Base-by-base conservation (phyloP, 92 coral and sea anemone species). In the Micromussa lordhowensis region DNA sequence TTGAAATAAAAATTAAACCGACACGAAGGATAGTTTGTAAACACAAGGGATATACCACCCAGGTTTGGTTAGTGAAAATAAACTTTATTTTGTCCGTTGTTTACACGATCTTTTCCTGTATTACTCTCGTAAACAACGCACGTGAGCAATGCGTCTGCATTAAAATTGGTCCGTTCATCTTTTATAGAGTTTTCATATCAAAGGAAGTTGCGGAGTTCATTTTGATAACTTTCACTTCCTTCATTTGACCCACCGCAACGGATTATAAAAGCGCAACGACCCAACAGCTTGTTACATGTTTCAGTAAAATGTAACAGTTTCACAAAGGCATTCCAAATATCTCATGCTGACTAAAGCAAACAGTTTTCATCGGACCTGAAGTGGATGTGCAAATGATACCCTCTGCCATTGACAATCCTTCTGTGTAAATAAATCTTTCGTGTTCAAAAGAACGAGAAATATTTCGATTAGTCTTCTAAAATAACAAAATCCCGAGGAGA, bases 141-240 rank as follows among this genome's bases (percentile, higher is more conserved):
- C 14, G 22, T 9, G 49, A 63, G 17, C 79, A 31, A 19, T 18
- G 31, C 17, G 38, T 19, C 57, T 26, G 28, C 3, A 69, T 72
- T 36, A 8, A 64, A 73, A 35, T 29, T 58, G 19, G 34, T 36
- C n/a, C 51, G 4, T 17, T 12, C 1, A 35, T 26, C 58, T 14
- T 49, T 24, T 71, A 21, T 12, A 19, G 2, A 12, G 79, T 44
- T 48, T 40, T 11, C 28, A 70, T 15, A 51, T 17, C 26, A 48
- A 24, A 77, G 89, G 89, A 86, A 86, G 83, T 77, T 76, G 44
- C 89, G 89, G 68, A 77, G 48, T 34, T 77, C 36, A 78, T 85
- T 57, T 68, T 35, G 87, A 83, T 83, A 54, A 83, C 10, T 19
- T 28, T 17, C 29, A 69, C 48, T 69, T 82, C 86, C 86, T 82